These are phyloP conservation scores for Teleopsis dalmanni DNA, from an alignment of 1,140 invertebrate genomes.

Conservation along the genomic window DNA sequence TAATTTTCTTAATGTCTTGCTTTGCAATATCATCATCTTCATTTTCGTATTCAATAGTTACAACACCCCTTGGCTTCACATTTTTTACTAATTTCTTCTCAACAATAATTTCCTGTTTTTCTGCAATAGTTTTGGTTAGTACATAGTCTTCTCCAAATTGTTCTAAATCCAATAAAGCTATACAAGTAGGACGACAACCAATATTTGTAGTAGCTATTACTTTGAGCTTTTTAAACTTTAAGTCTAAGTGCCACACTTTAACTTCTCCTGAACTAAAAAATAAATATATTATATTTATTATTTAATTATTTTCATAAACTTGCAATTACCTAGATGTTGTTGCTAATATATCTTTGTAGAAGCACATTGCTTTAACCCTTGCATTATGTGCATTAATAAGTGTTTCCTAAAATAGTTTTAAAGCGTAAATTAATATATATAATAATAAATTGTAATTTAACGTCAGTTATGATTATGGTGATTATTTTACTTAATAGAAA, in stretches of 20 bases:
- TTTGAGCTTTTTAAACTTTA: slow-evolving; percentile 46
- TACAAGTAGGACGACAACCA: slow-evolving; percentile 54
- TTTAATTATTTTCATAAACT: not conserved
- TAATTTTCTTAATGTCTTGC: too few relatives aligned
- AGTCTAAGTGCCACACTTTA: slow-evolving; percentile 61
- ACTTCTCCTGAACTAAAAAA: slow-evolving; percentile 66
- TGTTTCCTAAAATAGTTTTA: slow-evolving; percentile 15
- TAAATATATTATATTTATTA: not conserved
- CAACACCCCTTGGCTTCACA: slow-evolving; percentile 15
- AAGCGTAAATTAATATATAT: not conserved
- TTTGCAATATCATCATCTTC: slow-evolving; percentile 6
- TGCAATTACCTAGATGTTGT: slow-evolving; percentile 21
- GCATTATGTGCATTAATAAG: slow-evolving; percentile 54
- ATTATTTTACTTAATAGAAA: too few relatives aligned
- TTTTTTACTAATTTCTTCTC: slow-evolving; percentile 9
- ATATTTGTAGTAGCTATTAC: slow-evolving; percentile 48
- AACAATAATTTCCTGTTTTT: not conserved
- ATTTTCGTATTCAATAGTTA: slow-evolving; percentile 25
- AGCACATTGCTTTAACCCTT: slow-evolving; percentile 60
- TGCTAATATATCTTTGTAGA: slow-evolving; percentile 41
- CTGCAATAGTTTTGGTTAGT: not conserved
- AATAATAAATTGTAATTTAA: too few relatives aligned
- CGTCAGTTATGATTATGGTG: too few relatives aligned
- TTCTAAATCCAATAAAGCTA: slow-evolving; percentile 43
- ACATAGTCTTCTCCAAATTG: slow-evolving; percentile 15